A percentile compares a stretch with the other conserved stretches of the same genome.
Evolutionary conservation across 2,113 vertebrate genomes (phyloP).

Genomic region (Suncus etruscus): DNA sequence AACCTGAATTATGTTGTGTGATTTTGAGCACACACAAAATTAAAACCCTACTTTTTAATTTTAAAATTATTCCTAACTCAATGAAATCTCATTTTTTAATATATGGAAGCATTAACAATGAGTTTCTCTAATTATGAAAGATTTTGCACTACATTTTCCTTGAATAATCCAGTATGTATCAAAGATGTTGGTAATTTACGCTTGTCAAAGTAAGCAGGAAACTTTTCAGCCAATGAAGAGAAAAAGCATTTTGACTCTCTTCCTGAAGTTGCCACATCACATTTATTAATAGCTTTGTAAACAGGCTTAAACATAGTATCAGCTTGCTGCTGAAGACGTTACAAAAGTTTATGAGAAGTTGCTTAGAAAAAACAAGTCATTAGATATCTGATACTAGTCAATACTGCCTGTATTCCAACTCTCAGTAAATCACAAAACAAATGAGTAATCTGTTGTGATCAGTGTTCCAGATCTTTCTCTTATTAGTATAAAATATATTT

Average conservation of each 20-base stretch:
- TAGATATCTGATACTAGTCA: slow-evolving; percentile 86
- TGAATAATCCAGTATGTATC: slow-evolving; percentile 14
- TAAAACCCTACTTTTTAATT: not conserved
- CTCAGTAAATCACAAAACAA: slow-evolving; percentile 85
- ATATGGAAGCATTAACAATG: not conserved
- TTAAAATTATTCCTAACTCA: not conserved
- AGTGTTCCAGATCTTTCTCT: slow-evolving; percentile 84
- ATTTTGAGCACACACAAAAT: not conserved
- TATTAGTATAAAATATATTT: slow-evolving; percentile 81
- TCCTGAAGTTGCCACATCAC: slow-evolving; percentile 74
- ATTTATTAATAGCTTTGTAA: slow-evolving; percentile 84
- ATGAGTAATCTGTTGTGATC: slow-evolving; percentile 86
- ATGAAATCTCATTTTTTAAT: not conserved
- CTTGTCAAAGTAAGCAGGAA: slow-evolving; percentile 71
- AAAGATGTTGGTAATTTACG: slow-evolving; percentile 23
- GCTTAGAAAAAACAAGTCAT: slow-evolving; percentile 84
- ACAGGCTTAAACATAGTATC: slow-evolving; percentile 84
- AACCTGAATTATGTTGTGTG: slow-evolving; percentile 1
- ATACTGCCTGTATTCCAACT: slow-evolving; percentile 83
- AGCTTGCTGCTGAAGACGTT: slow-evolving; percentile 80
- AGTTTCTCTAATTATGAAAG: not conserved
- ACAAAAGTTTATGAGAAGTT: slow-evolving; percentile 86
- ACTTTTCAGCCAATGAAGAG: slow-evolving; percentile 59
- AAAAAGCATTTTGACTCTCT: slow-evolving; percentile 77
- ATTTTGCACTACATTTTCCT: not conserved